Percentiles rank a stretch among this genome's conserved stretches.
phyloP scores from a whole-genome alignment of 2,797 vertebrate genomes.

The Phoeniculus purpureus region DNA sequence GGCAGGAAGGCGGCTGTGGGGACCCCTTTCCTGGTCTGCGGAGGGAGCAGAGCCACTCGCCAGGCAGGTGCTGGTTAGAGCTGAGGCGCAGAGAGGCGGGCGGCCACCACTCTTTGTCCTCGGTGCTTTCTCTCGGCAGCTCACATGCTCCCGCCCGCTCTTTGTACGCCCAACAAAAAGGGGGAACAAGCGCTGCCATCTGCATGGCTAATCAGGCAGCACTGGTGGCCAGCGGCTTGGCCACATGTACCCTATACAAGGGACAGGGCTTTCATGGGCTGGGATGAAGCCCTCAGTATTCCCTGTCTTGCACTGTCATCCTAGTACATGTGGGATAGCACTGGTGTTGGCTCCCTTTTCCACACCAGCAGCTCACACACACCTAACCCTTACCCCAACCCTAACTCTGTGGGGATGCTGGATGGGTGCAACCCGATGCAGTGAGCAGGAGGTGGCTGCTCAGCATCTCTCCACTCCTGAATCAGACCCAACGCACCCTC shows the following conservation, averaged over 20 bases:
- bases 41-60: not conserved
- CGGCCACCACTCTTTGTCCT: slow-evolving; percentile 50
- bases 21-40: fast-evolving
- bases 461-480: not conserved
- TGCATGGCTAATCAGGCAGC: slow-evolving; percentile 59
- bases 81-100: not conserved
- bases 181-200: slow-evolving; percentile 37
- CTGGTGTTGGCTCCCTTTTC: no score
- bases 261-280: not conserved
- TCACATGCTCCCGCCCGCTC: slow-evolving; percentile 32
- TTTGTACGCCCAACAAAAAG: slow-evolving; percentile 64
- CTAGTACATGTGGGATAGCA: no score
- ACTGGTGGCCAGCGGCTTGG: not conserved
- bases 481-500: not conserved
- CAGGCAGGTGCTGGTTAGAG: slow-evolving; percentile 1
- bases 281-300: not conserved
- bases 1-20: not conserved
- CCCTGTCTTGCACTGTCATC: no score
- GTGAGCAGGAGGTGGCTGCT: not conserved
- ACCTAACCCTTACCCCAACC: no score
- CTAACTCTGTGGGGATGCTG: not conserved
- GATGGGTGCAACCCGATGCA: not conserved
- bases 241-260: not conserved
- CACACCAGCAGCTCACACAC: no score
- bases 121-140: not conserved